A percentile compares a stretch with the other conserved stretches of the same genome.
Conservation (phyloP, 1,140 invertebrate genomes). For the Choristoneura fumiferana region DNA sequence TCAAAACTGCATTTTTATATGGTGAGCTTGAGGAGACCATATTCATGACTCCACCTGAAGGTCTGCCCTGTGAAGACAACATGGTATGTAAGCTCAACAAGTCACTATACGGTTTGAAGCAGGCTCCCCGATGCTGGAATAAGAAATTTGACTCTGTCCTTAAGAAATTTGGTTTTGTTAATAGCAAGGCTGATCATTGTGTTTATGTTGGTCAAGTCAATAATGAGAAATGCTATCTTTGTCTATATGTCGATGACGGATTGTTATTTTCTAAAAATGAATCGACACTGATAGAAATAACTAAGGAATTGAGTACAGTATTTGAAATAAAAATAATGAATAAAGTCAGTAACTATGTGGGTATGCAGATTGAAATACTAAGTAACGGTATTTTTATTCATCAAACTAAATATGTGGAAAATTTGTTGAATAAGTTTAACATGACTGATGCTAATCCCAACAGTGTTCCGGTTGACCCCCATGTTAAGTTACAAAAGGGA, state of each 20-base stretch:
- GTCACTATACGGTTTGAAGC: too few species aligned
- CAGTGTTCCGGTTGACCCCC: conserved; percentile 30
- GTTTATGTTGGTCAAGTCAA: conserved; percentile 29
- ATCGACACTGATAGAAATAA: conserved; percentile 29
- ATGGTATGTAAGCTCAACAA: too few species aligned
- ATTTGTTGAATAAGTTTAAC: conserved; percentile 29
- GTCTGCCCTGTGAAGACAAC: conserved; percentile 19
- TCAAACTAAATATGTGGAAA: conserved; percentile 31
- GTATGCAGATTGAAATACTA: conserved; percentile 24
- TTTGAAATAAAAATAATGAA: conserved; percentile 28
- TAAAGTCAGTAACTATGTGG: conserved; percentile 29
- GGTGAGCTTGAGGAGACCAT: conserved; percentile 35
- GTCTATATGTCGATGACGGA: conserved; percentile 76
- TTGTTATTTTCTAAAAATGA: conserved; percentile 35
- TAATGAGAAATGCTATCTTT: conserved; percentile 43
- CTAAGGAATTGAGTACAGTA: conserved; percentile 32
- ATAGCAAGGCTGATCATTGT: too few species aligned
- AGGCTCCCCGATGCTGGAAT: too few species aligned
- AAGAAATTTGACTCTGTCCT: too few species aligned
- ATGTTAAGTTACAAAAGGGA: conserved; percentile 25
- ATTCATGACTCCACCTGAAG: conserved; percentile 38
- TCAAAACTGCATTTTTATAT: conserved; percentile 41
- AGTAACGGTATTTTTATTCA: conserved; percentile 30
- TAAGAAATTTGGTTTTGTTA: too few species aligned
- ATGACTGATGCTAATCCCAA: conserved; percentile 29